Percentiles rank a stretch among this genome's conserved stretches.
phyloP scores from a whole-genome alignment of 2,888 invertebrate species.

The Homarus gammarus region DNA sequence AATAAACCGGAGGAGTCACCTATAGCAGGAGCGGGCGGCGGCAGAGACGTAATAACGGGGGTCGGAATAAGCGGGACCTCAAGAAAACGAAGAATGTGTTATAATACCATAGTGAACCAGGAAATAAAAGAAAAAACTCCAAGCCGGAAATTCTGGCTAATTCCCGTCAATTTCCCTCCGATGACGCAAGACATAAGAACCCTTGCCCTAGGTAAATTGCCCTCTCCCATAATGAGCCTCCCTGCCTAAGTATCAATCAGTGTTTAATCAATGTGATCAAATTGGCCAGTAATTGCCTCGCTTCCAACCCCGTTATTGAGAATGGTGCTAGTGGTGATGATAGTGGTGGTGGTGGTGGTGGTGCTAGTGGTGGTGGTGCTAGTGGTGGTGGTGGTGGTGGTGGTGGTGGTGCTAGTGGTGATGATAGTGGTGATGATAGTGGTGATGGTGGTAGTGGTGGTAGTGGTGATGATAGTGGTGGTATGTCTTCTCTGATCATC shows the following conservation, averaged over 20 bases:
- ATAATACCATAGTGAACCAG: slow-evolving; percentile 37
- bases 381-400: too few relatives aligned
- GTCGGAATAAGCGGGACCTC: slow-evolving; percentile 27
- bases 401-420: too few relatives aligned
- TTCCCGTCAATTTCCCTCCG: slow-evolving; percentile 39
- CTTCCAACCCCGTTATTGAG: slow-evolving; percentile 7
- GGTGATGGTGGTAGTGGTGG: neutral
- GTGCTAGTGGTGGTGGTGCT: too few relatives aligned
- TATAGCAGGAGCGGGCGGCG: neutral
- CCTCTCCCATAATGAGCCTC: slow-evolving; percentile 39
- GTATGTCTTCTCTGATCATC: neutral
- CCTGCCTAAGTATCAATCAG: slow-evolving; percentile 50
- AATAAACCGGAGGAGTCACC: too few relatives aligned
- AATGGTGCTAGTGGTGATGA: too few relatives aligned
- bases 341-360: too few relatives aligned
- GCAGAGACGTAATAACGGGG: slow-evolving; percentile 26
- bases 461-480: neutral
- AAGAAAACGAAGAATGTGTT: slow-evolving; percentile 43
- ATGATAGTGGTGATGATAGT: slow-evolving; percentile 1
- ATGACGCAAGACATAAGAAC: slow-evolving; percentile 55
- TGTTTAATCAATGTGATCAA: slow-evolving; percentile 58
- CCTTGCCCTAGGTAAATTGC: slow-evolving; percentile 47
- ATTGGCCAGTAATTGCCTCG: slow-evolving; percentile 49
- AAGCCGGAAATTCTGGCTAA: slow-evolving; percentile 28
- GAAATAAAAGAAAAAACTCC: slow-evolving; percentile 39